phyloP scores from a whole-genome alignment of 1,140 invertebrate species.

The Eufriesea mexicana region DNA sequence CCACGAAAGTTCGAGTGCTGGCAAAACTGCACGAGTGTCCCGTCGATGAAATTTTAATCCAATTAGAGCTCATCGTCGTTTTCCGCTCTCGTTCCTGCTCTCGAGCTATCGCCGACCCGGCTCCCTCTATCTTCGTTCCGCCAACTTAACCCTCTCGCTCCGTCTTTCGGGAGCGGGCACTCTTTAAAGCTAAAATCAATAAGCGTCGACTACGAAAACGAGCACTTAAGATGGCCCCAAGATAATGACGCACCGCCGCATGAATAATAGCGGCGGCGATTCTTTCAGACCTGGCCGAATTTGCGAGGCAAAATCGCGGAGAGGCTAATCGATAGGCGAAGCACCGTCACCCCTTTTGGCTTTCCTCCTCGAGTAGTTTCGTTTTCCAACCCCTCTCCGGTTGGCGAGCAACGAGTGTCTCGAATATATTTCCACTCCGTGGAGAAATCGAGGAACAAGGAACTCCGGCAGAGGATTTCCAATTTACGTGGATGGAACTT shows the following conservation, averaged over 20 bases:
- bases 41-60: slow-evolving; percentile 64
- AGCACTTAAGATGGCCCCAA: slow-evolving; percentile 40
- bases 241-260: slow-evolving; percentile 45
- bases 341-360: not conserved
- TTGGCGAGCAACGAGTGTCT: not conserved
- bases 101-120: not conserved
- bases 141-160: no score
- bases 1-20: slow-evolving; percentile 27
- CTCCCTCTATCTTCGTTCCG: not conserved
- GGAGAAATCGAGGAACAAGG: not conserved
- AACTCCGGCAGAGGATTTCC: no score
- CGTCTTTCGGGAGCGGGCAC: not conserved
- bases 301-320: slow-evolving; percentile 21
- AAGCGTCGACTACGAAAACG: slow-evolving; percentile 40
- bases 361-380: not conserved
- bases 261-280: slow-evolving; percentile 37
- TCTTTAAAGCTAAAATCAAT: slow-evolving; percentile 57
- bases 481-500: no score
- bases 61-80: slow-evolving; percentile 57
- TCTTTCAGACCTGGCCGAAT: not conserved
- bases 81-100: slow-evolving; percentile 8
- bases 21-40: not conserved
- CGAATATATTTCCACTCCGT: slow-evolving; percentile 14
- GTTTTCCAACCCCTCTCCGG: not conserved
- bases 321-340: slow-evolving; percentile 15